phyloP scores from a whole-genome alignment of 2,888 invertebrate genomes.

The Gari tellinella region DNA sequence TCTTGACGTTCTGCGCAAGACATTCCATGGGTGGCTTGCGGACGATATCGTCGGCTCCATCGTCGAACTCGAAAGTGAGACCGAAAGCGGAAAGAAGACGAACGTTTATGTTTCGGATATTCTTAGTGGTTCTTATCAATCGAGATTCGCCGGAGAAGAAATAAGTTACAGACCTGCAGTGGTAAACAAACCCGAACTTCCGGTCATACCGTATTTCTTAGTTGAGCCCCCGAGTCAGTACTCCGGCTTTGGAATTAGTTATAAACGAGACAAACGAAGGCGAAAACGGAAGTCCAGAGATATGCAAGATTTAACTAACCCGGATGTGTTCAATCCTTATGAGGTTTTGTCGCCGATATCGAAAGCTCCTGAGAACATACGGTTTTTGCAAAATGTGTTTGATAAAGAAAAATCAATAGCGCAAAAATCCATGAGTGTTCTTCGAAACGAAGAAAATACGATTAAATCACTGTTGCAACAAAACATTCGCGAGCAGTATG shows the following conservation, averaged over 20 bases:
- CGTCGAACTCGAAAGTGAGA: conserved; percentile 2
- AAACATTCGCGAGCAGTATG: conserved; percentile 45
- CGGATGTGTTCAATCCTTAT: neutral
- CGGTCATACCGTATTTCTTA: too few species aligned
- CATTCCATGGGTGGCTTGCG: conserved; percentile 52
- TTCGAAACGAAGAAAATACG: conserved; percentile 44
- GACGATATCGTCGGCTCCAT: conserved; percentile 37
- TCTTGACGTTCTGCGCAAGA: conserved; percentile 40
- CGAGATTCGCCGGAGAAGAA: too few species aligned
- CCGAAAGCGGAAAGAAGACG: too few species aligned
- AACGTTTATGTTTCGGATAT: too few species aligned
- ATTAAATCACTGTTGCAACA: conserved; percentile 44
- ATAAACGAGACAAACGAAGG: neutral
- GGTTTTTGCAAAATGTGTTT: conserved; percentile 34
- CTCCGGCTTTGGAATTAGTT: too few species aligned
- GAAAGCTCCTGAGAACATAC: conserved; percentile 32
- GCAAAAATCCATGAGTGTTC: conserved; percentile 24
- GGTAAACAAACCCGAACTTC: too few species aligned
- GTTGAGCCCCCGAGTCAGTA: too few species aligned
- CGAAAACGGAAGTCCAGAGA: neutral
- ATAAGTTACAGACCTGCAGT: too few species aligned
- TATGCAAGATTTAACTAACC: neutral
- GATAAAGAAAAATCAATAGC: conserved; percentile 25
- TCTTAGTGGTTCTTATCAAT: too few species aligned
- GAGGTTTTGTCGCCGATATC: conserved; percentile 14